phyloP scores from a whole-genome alignment of 1,140 invertebrate genomes.

The Brachionus rotundiformis region DNA sequence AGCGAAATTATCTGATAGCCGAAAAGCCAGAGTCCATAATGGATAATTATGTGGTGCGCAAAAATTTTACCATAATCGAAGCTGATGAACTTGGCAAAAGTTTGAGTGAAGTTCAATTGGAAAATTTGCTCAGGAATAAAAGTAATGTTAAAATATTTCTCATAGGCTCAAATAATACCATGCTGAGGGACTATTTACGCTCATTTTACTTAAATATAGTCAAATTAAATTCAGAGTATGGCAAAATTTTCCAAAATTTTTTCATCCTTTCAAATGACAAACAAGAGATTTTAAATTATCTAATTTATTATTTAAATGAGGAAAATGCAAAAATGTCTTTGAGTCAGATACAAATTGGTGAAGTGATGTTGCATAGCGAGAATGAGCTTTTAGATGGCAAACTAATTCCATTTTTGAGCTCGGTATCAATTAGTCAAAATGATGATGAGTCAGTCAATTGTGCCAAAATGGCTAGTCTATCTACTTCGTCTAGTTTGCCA shows the following conservation, averaged over 20 bases:
- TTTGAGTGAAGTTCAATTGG: background rate
- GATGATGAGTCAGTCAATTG: background rate
- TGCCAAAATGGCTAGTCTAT: background rate
- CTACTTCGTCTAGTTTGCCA: constrained; percentile 28
- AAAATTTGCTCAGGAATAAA: background rate
- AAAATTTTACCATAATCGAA: constrained; percentile 15
- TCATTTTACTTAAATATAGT: background rate
- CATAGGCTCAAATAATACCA: background rate
- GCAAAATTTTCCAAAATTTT: constrained; percentile 15
- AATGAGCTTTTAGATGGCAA: background rate
- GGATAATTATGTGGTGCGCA: constrained; percentile 25
- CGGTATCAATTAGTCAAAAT: background rate
- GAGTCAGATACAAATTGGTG: constrained; percentile 8
- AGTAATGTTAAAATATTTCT: constrained; percentile 8
- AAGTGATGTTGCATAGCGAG: constrained; percentile 18
- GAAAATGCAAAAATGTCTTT: background rate
- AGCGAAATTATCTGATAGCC: background rate
- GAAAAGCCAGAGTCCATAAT: background rate
- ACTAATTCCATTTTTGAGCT: background rate
- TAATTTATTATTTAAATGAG: background rate
- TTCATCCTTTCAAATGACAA: background rate
- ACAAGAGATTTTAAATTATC: background rate
- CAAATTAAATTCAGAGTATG: background rate
- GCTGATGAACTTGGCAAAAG: background rate
- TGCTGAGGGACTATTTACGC: background rate